Percentiles rank a stretch among this genome's conserved stretches.
These are phyloP conservation scores for Pseudorhombus dupliciocellatus DNA, from an alignment of 2,113 vertebrate genomes.

Conservation along the genomic window DNA sequence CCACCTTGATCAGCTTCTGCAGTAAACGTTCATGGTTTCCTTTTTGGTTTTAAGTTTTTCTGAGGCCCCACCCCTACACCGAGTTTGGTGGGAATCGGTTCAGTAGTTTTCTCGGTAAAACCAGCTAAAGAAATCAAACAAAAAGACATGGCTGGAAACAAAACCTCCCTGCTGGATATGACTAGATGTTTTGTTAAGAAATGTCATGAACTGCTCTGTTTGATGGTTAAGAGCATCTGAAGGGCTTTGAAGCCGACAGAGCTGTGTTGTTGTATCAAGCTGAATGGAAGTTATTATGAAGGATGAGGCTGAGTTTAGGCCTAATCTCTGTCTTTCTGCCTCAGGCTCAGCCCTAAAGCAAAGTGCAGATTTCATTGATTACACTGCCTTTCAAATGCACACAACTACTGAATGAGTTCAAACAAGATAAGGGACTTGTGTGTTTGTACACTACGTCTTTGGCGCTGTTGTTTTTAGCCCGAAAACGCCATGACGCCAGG, in stretches of 20 bases:
- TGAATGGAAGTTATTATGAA: background rate
- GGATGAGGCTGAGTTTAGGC: background rate
- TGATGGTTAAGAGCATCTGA: background rate
- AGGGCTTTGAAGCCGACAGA: background rate
- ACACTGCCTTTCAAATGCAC: background rate
- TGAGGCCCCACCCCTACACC: no score
- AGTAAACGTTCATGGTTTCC: no score
- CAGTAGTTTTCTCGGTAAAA: no score
- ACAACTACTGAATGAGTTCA: background rate
- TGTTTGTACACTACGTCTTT: background rate
- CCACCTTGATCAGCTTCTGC: no score
- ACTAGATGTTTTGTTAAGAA: background rate
- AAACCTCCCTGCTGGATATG: no score
- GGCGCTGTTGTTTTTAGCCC: background rate
- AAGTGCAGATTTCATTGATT: background rate
- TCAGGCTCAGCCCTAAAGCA: conserved; percentile 1
- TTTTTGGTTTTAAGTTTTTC: no score
- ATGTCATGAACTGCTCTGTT: background rate
- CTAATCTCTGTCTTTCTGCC: conserved; percentile 1
- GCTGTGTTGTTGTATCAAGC: background rate
- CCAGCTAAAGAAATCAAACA: no score
- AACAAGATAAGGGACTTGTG: background rate
- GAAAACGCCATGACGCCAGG: background rate
- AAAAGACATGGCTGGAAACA: no score
- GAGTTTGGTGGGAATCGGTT: no score